A percentile compares a stretch with the other conserved stretches of the same genome.
These are phyloP conservation scores for Cassiopea andromeda DNA, from an alignment of 30 jellyfish, hydroid and myxozoan species.

Conservation along the genomic window DNA sequence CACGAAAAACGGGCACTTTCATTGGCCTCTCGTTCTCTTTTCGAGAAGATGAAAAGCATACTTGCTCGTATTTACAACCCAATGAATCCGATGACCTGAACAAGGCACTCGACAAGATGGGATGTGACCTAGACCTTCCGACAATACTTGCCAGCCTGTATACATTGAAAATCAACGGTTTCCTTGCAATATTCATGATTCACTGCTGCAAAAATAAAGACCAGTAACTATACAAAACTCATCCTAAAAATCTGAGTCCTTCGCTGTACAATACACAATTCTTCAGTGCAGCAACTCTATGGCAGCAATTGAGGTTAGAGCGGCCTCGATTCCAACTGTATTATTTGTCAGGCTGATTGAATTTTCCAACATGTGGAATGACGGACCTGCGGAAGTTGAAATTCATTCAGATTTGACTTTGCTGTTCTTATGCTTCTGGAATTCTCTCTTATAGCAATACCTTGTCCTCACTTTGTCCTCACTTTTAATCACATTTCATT, in stretches of 20 bases:
- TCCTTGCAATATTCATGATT: conserved; percentile 7
- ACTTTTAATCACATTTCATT: no score
- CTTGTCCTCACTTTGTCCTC: no score
- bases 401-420: background rate
- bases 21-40: background rate
- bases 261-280: no score
- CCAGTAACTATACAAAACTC: background rate
- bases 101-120: background rate
- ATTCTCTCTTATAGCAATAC: no score
- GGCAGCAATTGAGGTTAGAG: background rate
- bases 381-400: background rate
- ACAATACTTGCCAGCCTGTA: conserved; percentile 12
- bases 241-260: background rate
- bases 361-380: background rate
- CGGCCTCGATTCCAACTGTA: background rate
- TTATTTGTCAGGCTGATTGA: background rate
- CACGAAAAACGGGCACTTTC: background rate
- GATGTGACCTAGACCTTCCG: conserved; percentile 7
- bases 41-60: background rate
- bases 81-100: background rate
- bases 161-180: background rate
- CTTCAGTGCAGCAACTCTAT: background rate
- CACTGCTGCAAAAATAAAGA: background rate
- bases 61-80: background rate
- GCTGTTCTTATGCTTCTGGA: no score